Evolutionary conservation across 2,113 vertebrate genomes (phyloP).

Genomic region (Rafetus swinhoei): DNA sequence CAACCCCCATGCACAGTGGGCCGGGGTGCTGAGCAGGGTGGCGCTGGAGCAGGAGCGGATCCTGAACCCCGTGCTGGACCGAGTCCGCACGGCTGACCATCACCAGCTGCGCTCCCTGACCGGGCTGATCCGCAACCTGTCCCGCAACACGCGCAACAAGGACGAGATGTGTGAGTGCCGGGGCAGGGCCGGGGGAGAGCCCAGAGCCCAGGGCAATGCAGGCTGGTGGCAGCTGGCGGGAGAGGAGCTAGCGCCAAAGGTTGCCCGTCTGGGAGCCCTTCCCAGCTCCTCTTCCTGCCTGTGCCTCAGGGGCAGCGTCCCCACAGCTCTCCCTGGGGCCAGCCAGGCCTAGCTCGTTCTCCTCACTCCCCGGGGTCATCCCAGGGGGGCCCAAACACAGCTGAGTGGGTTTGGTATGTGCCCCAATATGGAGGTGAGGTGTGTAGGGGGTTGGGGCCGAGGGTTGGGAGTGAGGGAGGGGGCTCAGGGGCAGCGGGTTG

Average conservation of each 20-base stretch:
- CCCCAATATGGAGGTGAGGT: too few relatives aligned
- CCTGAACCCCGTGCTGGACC: slow-evolving; percentile 90
- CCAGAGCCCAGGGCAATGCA: too few relatives aligned
- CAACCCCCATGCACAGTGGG: slow-evolving; percentile 81
- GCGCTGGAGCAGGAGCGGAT: slow-evolving; percentile 93
- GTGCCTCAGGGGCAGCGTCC: too few relatives aligned
- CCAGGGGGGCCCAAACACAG: neutral
- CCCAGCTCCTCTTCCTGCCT: too few relatives aligned
- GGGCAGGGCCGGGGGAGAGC: neutral
- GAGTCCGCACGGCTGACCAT: slow-evolving; percentile 85
- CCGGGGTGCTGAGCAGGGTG: slow-evolving; percentile 87
- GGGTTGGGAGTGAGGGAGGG: too few relatives aligned
- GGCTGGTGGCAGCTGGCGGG: too few relatives aligned
- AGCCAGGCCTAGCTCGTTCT: neutral
- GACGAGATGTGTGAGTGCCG: slow-evolving; percentile 88
- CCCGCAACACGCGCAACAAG: slow-evolving; percentile 88
- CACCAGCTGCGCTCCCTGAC: slow-evolving; percentile 90
- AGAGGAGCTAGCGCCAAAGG: neutral
- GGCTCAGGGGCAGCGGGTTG: too few relatives aligned
- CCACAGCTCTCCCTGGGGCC: neutral
- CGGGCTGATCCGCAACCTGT: slow-evolving; percentile 92
- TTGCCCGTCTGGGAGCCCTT: neutral
- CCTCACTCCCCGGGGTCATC: neutral
- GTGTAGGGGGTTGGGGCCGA: too few relatives aligned
- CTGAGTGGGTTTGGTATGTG: too few relatives aligned